These are phyloP conservation scores for Heloderma charlesbogerti DNA, from an alignment of 2,113 vertebrate species.

Conservation along the genomic window DNA sequence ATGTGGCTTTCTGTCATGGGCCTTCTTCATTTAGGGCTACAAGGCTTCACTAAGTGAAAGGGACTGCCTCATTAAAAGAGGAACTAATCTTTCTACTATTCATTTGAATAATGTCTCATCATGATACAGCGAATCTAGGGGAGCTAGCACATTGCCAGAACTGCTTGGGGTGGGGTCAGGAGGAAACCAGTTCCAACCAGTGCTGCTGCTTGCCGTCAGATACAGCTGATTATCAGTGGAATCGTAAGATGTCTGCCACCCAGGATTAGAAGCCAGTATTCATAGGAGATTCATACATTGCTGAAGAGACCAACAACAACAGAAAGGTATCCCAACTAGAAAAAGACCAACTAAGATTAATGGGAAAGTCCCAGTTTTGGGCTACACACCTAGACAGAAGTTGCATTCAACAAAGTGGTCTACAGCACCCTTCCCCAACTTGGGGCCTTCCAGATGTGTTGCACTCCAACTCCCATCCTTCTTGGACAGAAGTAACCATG, in stretches of 20 bases:
- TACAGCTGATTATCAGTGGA: not conserved
- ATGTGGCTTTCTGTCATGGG: not conserved
- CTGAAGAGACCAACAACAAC: not conserved
- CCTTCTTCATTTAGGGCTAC: not conserved
- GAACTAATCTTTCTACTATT: not conserved
- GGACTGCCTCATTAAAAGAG: too few species aligned
- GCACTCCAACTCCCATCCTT: not conserved
- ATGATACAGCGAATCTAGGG: not conserved
- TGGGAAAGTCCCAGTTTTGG: not conserved
- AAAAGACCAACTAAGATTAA: not conserved
- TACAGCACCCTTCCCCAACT: too few species aligned
- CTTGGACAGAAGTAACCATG: too few species aligned
- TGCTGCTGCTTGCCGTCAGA: not conserved
- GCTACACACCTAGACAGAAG: too few species aligned
- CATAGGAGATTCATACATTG: not conserved
- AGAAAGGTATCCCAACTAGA: not conserved
- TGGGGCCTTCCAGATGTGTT: too few species aligned
- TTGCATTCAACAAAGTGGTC: not conserved
- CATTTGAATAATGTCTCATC: not conserved
- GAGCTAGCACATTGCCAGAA: not conserved
- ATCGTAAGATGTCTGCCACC: not conserved
- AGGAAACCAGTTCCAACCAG: not conserved
- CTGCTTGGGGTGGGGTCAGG: not conserved
- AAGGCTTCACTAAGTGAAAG: not conserved
- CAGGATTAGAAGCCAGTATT: not conserved